phyloP scores from a whole-genome alignment of 2,888 invertebrate species.

The Ormyrus thymus region DNA sequence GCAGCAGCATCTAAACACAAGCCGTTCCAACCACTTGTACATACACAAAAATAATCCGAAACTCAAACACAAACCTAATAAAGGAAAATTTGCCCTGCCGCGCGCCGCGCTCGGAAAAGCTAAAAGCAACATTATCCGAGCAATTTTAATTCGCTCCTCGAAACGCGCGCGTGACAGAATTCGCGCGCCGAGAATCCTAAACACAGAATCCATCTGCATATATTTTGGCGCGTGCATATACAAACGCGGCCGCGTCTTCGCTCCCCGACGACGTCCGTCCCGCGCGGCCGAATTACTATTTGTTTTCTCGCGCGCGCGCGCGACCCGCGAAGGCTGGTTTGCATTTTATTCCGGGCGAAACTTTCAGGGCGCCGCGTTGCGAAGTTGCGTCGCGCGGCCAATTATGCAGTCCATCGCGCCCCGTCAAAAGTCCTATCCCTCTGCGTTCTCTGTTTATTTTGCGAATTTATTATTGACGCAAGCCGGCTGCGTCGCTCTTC shows the following conservation, averaged over 20 bases:
- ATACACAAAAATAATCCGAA: too few relatives aligned
- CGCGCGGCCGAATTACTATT: constrained; percentile 39
- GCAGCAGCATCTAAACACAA: too few relatives aligned
- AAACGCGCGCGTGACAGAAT: background rate
- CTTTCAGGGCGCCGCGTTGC: constrained; percentile 54
- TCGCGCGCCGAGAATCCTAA: background rate
- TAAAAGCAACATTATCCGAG: too few relatives aligned
- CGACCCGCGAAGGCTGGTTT: constrained; percentile 27
- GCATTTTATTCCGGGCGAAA: constrained; percentile 42
- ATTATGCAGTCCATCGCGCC: constrained; percentile 66
- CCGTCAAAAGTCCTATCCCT: constrained; percentile 48
- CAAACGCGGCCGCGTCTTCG: background rate
- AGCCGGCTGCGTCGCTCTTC: constrained; percentile 55
- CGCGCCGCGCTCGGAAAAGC: too few relatives aligned
- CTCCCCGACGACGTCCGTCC: background rate
- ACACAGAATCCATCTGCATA: constrained; percentile 33
- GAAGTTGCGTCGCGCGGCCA: constrained; percentile 66
- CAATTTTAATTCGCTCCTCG: background rate
- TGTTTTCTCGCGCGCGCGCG: constrained; percentile 34
- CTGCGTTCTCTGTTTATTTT: constrained; percentile 66
- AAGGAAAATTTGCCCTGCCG: too few relatives aligned
- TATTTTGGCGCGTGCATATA: constrained; percentile 11
- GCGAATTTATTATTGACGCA: constrained; percentile 68
- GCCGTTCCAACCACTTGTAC: too few relatives aligned
- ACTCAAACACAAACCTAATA: too few relatives aligned